Base-by-base conservation (phyloP, 2,797 vertebrate species). In the Apogon hyalosoma region DNA sequence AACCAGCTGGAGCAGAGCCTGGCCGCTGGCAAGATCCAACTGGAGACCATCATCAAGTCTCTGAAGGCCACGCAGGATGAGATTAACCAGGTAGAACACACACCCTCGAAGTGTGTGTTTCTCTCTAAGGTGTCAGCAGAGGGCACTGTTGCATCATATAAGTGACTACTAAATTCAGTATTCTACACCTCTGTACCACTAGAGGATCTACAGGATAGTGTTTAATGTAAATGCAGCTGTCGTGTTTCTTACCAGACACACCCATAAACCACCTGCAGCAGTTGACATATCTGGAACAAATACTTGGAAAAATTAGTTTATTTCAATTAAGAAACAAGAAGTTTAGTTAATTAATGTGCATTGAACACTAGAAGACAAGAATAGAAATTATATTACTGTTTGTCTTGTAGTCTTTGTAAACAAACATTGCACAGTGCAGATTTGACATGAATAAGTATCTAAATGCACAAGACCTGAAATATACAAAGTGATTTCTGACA, bases 21-120 rank as follows among this genome's bases (percentile, higher is more conserved):
- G 56, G 96, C 96, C 75, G 97, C 97, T 0, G 98, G 98, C 11
- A 96, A 95, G 64, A 94, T 95, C 33, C 97, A 99, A 56, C 93
- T 99, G 46, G 98, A 98, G 77, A 98, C 97, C 60, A 99, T 99
- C 80, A 97, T 99, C 67, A 98, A 96, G 80, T 98, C 97, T n/a
- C 87, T 99, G 57, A 96, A 96, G 77, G 95, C 96, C 55, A 99
- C 98, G 0, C 97, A 99, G 72, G 97, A 99, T 0, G 97, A 99
- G 88, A 99, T 99, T 82, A 97, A 95, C 84, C 98, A 99, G 97
- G 97, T 99, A 85, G 3, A 28, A 48, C 31, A n/a, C 1, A 6
- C 5, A 0, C n/a, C 13, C 8, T 71, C 39, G 52, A 28, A 28
- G 31, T 70, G 18, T 16, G 6, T 13, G 13, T 48, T 19, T 48